Evolutionary conservation across 2,113 vertebrate genomes (phyloP).

Genomic region (Calidris pygmaea): DNA sequence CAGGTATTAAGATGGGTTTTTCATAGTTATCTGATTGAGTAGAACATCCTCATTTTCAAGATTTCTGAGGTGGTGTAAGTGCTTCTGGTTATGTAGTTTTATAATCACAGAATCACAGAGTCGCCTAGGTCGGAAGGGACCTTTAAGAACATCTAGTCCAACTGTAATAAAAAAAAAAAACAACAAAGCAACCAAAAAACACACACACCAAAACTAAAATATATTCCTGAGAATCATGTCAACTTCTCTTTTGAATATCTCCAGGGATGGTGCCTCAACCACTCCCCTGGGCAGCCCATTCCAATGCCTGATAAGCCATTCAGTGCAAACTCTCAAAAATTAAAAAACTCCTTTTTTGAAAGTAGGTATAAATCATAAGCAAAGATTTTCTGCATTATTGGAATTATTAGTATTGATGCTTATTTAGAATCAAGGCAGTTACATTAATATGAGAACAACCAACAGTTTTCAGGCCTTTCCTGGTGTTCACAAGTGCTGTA

Average conservation of each 20-base stretch:
- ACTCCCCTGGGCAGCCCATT: too few relatives aligned
- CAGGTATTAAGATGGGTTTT: background rate
- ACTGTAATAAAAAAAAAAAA: too few relatives aligned
- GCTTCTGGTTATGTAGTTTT: background rate
- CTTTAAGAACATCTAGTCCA: too few relatives aligned
- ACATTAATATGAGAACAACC: background rate
- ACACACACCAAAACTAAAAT: too few relatives aligned
- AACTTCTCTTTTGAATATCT: too few relatives aligned
- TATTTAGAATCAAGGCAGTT: background rate
- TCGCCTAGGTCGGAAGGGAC: too few relatives aligned
- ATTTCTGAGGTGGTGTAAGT: background rate
- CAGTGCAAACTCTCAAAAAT: background rate
- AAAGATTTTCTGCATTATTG: background rate
- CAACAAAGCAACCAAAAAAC: too few relatives aligned
- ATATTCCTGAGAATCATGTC: too few relatives aligned
- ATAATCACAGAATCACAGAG: background rate
- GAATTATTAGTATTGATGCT: background rate
- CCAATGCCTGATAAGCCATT: too few relatives aligned
- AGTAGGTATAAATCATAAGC: background rate
- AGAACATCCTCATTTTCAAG: background rate
- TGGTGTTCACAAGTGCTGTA: background rate
- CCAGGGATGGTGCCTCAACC: too few relatives aligned
- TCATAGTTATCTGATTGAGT: background rate
- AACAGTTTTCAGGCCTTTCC: background rate
- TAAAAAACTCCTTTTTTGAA: background rate